These are phyloP conservation scores for Philereme vetulata DNA, from an alignment of 2,888 invertebrate genomes.

Conservation along the genomic window DNA sequence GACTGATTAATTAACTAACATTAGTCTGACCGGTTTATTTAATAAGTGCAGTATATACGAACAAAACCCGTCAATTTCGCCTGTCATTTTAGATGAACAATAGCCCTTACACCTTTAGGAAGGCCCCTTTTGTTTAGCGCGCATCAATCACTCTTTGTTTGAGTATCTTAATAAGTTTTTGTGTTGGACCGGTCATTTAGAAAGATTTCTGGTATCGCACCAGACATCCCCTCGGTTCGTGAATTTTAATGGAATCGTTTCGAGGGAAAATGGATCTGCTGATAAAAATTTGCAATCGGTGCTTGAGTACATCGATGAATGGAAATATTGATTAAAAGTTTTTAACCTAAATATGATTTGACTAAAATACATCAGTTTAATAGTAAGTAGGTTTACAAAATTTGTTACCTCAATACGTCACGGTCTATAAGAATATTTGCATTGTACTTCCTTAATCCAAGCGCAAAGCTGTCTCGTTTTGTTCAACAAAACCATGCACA, in stretches of 20 bases:
- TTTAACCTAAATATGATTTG: not conserved
- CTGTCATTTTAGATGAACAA: conserved; percentile 63
- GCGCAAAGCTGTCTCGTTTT: conserved; percentile 54
- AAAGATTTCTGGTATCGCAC: conserved; percentile 70
- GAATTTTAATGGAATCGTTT: conserved; percentile 62
- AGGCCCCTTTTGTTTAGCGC: conserved; percentile 64
- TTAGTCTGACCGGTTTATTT: conserved; percentile 73
- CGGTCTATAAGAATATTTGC: conserved; percentile 37
- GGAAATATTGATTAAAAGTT: not conserved
- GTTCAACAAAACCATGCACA: conserved; percentile 59
- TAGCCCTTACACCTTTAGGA: conserved; percentile 50
- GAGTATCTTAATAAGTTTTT: conserved; percentile 81
- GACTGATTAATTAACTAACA: conserved; percentile 74
- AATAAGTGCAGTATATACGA: conserved; percentile 71
- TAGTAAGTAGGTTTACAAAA: conserved; percentile 24
- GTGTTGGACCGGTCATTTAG: conserved; percentile 77
- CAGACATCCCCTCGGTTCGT: conserved; percentile 50
- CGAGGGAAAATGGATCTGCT: conserved; percentile 51
- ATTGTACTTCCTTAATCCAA: conserved; percentile 52
- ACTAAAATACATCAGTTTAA: not conserved
- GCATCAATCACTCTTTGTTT: conserved; percentile 81
- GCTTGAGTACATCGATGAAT: conserved; percentile 3
- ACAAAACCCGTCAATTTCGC: conserved; percentile 50
- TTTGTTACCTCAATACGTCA: conserved; percentile 36
- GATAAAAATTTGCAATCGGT: conserved; percentile 19